Evolutionary conservation across 1,140 invertebrate species (phyloP), one percentile per base, ranked within the genome.

Genomic region (Scaptomyza graminum): DNA sequence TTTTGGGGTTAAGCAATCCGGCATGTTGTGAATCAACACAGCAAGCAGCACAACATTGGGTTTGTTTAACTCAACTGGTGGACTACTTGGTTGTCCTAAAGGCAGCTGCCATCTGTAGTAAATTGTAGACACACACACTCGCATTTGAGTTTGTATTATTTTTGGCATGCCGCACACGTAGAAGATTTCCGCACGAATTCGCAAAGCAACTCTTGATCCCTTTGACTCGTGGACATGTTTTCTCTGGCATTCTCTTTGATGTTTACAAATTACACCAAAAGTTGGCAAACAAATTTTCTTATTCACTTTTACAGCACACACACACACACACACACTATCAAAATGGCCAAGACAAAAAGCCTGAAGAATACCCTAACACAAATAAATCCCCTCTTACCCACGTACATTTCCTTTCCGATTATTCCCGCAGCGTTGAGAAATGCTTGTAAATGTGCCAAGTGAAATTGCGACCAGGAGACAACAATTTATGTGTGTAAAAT

Each of bases 191-290:
- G 83, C 83, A 88, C 83, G 83, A 88, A 83, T 83, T 88, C 84
- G 84, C 84, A 88, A 88, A 88, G 83, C 83, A 88, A 88, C 84
- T 88, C 83, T 88, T 88, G 83, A 88, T 88, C 83, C 83, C 84
- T 88, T 88, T 88, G 83, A 88, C 83, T 88, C 84, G 79, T 77
- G 76, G 83, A 88, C 83, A 88, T 88, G 83, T 83, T 89, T 88
- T 83, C 76, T 72, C 79, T 79, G 70, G 72, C 77, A 80, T 88
- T 89, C 84, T 88, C 84, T 88, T 88, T 88, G 83, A 88, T 88
- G 83, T 88, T 88, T 88, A 88, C 83, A 88, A 88, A 88, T 88
- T 88, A 88, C 84, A 88, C 80, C 84, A 77, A 87, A 88, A 87
- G 72, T 88, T 88, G 84, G 73, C 84, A 88, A 88, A 88, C 83